Conservation (phyloP, 1,140 invertebrate species). For the Drosophila neocordata region DNA sequence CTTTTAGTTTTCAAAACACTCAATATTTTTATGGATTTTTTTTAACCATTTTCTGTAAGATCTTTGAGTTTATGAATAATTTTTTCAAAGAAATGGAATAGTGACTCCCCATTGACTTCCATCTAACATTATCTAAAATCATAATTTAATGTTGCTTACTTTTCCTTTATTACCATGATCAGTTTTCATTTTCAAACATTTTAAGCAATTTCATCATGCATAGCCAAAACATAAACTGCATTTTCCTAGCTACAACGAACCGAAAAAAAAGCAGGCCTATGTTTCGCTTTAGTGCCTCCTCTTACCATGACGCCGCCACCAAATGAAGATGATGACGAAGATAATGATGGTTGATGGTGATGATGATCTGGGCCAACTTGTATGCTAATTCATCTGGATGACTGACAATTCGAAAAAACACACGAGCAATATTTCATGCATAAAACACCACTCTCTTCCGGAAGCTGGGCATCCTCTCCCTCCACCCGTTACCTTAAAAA, state of each 20-base stretch:
- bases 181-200: slow-evolving; percentile 35
- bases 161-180: slow-evolving; percentile 35
- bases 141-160: slow-evolving; percentile 6
- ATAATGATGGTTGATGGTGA: slow-evolving; percentile 23
- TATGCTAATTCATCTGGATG: slow-evolving; percentile 50
- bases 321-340: slow-evolving; percentile 26
- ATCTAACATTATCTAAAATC: background rate
- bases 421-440: slow-evolving; percentile 47
- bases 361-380: slow-evolving; percentile 21
- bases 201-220: slow-evolving; percentile 46
- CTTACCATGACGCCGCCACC: slow-evolving; percentile 18
- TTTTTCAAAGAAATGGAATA: background rate
- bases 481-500: slow-evolving; percentile 10
- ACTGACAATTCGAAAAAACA: slow-evolving; percentile 24
- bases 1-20: no score
- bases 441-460: slow-evolving; percentile 40
- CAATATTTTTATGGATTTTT: no score
- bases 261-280: slow-evolving; percentile 20
- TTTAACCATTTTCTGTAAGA: no score
- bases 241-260: slow-evolving; percentile 27
- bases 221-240: slow-evolving; percentile 49
- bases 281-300: slow-evolving; percentile 57
- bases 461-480: slow-evolving; percentile 43
- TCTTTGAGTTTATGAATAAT: no score
- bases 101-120: background rate